Base-by-base conservation (phyloP, 92 coral and sea anemone genomes). In the Siderastrea siderea region DNA sequence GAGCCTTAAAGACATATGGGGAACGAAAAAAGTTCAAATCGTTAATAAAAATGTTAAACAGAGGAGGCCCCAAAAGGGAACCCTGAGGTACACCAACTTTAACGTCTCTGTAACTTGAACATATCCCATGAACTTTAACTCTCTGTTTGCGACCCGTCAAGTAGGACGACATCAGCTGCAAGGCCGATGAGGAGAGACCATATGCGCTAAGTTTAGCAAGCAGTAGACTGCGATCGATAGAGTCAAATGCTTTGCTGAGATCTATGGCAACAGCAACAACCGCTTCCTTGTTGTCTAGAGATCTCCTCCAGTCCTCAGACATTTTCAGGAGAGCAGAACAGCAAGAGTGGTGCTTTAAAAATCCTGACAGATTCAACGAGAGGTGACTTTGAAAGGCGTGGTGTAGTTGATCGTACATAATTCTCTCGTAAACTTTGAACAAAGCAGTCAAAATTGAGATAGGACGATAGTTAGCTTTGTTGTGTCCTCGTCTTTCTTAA, bases 361-460 rank as follows among this genome's bases (percentile, higher is more conserved):
- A 91, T 19, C 94, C 94, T 5, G 94, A 87, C 8, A 91, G 62
- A 47, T 91, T 91, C 50, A 9, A 68, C 7, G 88, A 81, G 16
- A 91, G 68, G 62, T 58, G 87, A 48, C 47, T 45, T 14, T 19
- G 71, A 75, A n/a, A 54, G 26, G 45, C 55, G n/a, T 53, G 17
- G 16, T 53, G 17, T 0, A 75, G 64, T 60, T 88, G 87, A 51
- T 83, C 85, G 47, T 50, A 68, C 44, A 75, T 46, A 60, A 83
- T 75, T 71, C 68, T 89, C 52, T 83, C 88, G 5, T 71, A 75
- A 5, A 89, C 70, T 59, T 89, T 89, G 13, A 72, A 84, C 13
- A 83, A 16, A 19, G 89, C 88, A 8, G 75, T 77, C 43, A 89
- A 48, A 46, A 83, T 64, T 13, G 93, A 82, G 52, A 89, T 83